Evolutionary conservation across 2,797 vertebrate genomes (phyloP).

Genomic region (Sus cebifrons): DNA sequence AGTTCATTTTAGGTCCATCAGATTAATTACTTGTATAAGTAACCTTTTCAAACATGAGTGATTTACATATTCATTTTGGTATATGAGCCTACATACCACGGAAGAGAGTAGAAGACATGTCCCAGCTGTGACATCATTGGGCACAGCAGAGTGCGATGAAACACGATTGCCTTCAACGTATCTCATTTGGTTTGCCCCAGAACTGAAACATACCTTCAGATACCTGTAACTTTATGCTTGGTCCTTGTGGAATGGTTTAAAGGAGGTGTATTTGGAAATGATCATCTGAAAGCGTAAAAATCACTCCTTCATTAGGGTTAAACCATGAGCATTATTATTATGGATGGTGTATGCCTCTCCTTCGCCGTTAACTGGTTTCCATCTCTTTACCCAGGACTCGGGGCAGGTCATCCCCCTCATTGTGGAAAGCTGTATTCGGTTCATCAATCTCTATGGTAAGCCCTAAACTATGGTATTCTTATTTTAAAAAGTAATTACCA

Average conservation of each 20-base stretch:
- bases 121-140: background rate
- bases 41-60: conserved; percentile 32
- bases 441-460: conserved; percentile 99
- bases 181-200: conserved; percentile 81
- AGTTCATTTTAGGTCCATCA: background rate
- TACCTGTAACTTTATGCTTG: background rate
- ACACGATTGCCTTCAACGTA: background rate
- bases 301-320: background rate
- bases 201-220: conserved; percentile 62
- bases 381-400: conserved; percentile 93
- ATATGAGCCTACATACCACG: background rate
- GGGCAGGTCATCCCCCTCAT: conserved; percentile 98
- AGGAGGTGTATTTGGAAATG: background rate
- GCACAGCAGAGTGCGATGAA: background rate
- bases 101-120: background rate
- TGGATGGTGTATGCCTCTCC: background rate
- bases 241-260: background rate
- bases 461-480: conserved; percentile 37
- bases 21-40: background rate
- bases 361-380: conserved; percentile 13
- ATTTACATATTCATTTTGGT: background rate
- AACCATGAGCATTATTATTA: background rate
- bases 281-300: background rate
- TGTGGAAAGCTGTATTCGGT: conserved; percentile 99
- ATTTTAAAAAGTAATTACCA: background rate